Evolutionary conservation across 2,888 invertebrate species (phyloP), one percentile per base, ranked within the genome.

Genomic region (Drosophila greeni): DNA sequence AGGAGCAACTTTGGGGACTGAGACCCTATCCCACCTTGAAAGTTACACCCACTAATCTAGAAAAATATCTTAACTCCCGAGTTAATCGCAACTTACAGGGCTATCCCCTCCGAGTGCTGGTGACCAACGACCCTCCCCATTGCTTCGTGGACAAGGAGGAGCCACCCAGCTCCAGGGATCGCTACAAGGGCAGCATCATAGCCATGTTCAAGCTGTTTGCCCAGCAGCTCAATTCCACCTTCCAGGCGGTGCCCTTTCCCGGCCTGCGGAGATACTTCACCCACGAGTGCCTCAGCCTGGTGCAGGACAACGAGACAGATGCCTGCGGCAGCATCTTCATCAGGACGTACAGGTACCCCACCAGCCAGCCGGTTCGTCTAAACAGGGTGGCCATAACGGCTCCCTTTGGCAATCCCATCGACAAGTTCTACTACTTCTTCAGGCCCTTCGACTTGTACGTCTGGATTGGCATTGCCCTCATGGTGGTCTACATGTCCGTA

Each of bases 391-490:
- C 24, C 11, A 34, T 71, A 2, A 66, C 60, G 45, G 55, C 68
- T 2, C 58, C 42, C 23, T 70, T 66, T 48, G 74, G 67, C 14
- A 60, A 68, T 33, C 70, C 70, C 14, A 66, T 79, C 24, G 69
- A 72, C 2, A 73, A 66, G 33, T 74, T 60, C 42, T 36, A 58
- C 53, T 80, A 80, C 43, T 74, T 80, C 7, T 47, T 73, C 7
- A 56, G 73, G 11, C 77, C 80, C 20, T 67, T 67, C 16, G 66
- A 67, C 33, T 14, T 5, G 5, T 16, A 34, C 14, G 40, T 67
- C 1, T 67, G 66, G 66, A 24, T 67, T 2, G 42, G 42, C 18
- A 43, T 36, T 20, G 37, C 40, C 1, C 16, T 53, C 1, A 43
- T 51, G 29, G 36, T 67, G 14, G 5, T 53, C 33, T 67, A 67